phyloP scores from a whole-genome alignment of 2,888 invertebrate species.

The Caenorhabditis zanzibari region DNA sequence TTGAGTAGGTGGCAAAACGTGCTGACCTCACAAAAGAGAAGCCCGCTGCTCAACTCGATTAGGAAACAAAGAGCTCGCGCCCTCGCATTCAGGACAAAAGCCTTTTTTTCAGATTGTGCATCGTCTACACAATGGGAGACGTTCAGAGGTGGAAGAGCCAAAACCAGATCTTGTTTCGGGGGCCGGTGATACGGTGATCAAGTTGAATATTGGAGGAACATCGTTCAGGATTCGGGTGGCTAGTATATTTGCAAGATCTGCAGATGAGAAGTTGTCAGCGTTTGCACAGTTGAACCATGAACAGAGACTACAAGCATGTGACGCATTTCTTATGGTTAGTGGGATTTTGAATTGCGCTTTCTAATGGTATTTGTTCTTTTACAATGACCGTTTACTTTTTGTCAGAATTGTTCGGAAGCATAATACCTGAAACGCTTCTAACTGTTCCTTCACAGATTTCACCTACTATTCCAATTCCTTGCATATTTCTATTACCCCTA shows the following conservation, averaged over 20 bases:
- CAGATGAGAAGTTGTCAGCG: conserved; percentile 68
- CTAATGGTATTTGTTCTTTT: too few species aligned
- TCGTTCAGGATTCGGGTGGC: conserved; percentile 72
- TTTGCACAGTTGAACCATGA: conserved; percentile 74
- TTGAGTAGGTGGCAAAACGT: conserved; percentile 39
- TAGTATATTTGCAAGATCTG: conserved; percentile 71
- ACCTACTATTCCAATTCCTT: not conserved
- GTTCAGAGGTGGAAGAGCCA: conserved; percentile 52
- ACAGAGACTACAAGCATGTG: conserved; percentile 67
- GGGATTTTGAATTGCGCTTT: too few species aligned
- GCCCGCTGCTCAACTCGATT: conserved; percentile 51
- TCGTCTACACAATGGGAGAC: conserved; percentile 61
- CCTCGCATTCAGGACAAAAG: conserved; percentile 4
- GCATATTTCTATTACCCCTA: not conserved
- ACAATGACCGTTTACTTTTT: too few species aligned
- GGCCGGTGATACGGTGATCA: conserved; percentile 72
- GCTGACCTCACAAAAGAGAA: conserved; percentile 58
- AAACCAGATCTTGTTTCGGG: conserved; percentile 71
- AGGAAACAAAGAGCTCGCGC: conserved; percentile 57
- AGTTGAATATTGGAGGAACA: conserved; percentile 76
- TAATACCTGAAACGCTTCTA: too few species aligned
- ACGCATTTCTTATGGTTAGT: conserved; percentile 72
- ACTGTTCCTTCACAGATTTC: not conserved
- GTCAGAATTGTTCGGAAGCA: too few species aligned
- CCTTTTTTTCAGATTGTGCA: conserved; percentile 59